These are phyloP conservation scores for Antitype chi DNA, from an alignment of 2,888 invertebrate genomes.

Conservation along the genomic window DNA sequence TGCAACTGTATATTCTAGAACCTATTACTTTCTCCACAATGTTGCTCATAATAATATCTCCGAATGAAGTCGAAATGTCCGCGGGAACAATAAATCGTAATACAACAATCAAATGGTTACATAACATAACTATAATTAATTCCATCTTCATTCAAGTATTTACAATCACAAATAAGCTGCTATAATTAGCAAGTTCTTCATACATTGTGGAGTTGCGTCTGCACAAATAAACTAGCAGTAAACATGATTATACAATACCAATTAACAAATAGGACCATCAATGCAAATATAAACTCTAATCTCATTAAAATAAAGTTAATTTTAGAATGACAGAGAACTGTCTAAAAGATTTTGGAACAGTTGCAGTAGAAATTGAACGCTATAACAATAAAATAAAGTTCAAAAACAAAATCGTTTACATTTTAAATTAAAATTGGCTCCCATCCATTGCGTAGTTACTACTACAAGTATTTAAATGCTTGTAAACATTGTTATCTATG, in stretches of 20 bases:
- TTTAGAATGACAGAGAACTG: constrained; percentile 7
- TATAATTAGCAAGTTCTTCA: constrained; percentile 31
- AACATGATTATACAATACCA: constrained; percentile 34
- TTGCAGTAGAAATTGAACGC: not conserved
- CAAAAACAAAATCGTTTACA: not conserved
- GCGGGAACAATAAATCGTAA: constrained; percentile 8
- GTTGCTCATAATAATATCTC: not conserved
- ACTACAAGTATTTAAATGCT: not conserved
- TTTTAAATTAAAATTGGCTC: too few species aligned
- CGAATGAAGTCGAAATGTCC: not conserved
- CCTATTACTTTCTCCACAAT: not conserved
- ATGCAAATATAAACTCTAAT: not conserved
- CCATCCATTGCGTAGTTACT: constrained; percentile 21
- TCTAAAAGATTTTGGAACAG: not conserved
- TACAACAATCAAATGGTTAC: constrained; percentile 23
- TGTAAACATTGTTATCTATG: constrained; percentile 56
- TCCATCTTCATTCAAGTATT: constrained; percentile 43
- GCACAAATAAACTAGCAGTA: constrained; percentile 21
- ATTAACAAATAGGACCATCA: constrained; percentile 5
- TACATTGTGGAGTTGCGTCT: constrained; percentile 8
- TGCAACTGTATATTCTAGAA: constrained; percentile 27
- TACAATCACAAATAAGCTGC: constrained; percentile 19
- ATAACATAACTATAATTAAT: constrained; percentile 50
- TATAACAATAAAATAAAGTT: not conserved
- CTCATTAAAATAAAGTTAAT: not conserved